Evolutionary conservation across 1,140 invertebrate genomes (phyloP).

Genomic region (Brachionus plicatilis): DNA sequence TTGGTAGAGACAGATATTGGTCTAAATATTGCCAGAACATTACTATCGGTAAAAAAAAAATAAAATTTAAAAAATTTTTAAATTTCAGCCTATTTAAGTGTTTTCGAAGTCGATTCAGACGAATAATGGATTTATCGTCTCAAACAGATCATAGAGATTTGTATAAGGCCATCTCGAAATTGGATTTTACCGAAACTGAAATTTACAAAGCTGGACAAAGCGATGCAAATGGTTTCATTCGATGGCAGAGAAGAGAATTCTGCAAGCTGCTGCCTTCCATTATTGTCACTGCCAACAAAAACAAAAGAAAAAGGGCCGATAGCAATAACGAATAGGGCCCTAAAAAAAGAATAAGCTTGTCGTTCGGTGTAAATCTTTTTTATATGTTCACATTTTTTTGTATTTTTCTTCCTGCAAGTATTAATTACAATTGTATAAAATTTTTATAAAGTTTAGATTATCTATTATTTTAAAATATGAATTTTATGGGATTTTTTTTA

Average conservation of each 20-base stretch:
- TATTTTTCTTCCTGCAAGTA: constrained; percentile 14
- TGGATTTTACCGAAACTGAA: constrained; percentile 29
- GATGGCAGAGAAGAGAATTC: constrained; percentile 38
- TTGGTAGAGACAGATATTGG: constrained; percentile 33
- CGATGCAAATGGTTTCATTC: constrained; percentile 17
- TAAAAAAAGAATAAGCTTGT: neutral
- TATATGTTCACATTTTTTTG: constrained; percentile 11
- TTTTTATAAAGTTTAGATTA: constrained; percentile 21
- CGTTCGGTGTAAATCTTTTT: neutral
- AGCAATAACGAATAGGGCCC: neutral
- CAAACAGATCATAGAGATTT: constrained; percentile 39
- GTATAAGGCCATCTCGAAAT: constrained; percentile 31
- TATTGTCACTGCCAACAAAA: constrained; percentile 21
- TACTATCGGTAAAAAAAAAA: neutral
- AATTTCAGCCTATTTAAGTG: neutral
- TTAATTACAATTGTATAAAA: constrained; percentile 24
- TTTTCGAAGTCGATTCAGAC: constrained; percentile 36
- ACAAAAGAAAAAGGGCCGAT: constrained; percentile 33
- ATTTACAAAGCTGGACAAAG: constrained; percentile 31
- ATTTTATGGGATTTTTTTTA: constrained; percentile 23
- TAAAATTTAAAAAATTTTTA: too few species aligned
- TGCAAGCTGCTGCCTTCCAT: constrained; percentile 33
- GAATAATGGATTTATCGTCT: constrained; percentile 28
- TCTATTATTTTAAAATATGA: neutral
- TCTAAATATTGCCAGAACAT: constrained; percentile 7